Evolutionary conservation across 2,797 vertebrate genomes (phyloP).

Genomic region (Phrynocephalus forsythii): DNA sequence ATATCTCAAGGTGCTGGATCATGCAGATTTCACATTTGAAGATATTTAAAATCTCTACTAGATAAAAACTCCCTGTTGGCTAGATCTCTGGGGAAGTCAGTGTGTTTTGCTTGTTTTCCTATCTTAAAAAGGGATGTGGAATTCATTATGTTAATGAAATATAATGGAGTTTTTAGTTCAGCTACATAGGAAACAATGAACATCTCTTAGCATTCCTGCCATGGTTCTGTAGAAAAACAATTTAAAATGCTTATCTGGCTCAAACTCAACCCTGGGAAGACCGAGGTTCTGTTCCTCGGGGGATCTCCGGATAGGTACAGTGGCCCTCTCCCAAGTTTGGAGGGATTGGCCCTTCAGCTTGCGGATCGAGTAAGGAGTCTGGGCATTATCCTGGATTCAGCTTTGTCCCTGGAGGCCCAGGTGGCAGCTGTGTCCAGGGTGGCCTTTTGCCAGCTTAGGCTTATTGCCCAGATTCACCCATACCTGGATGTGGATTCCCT

Average conservation of each 20-base stretch:
- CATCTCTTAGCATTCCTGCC: neutral
- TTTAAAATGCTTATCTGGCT: neutral
- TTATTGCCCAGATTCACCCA: no score
- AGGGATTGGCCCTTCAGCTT: no score
- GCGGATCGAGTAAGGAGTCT: no score
- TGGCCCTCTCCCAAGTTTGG: no score
- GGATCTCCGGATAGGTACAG: no score
- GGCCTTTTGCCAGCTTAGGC: no score
- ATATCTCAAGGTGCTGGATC: slow-evolving; percentile 33
- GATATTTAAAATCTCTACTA: slow-evolving; percentile 57
- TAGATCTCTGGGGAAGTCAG: slow-evolving; percentile 34
- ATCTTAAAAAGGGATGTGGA: slow-evolving; percentile 20
- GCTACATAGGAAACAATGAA: neutral
- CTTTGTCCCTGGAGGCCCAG: no score
- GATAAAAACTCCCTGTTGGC: slow-evolving; percentile 37
- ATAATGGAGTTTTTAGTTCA: slow-evolving; percentile 3
- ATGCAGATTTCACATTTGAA: slow-evolving; percentile 50
- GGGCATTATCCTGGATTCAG: no score
- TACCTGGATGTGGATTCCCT: no score
- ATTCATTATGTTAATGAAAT: slow-evolving; percentile 41
- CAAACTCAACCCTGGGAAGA: neutral
- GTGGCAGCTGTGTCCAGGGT: no score
- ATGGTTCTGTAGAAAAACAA: neutral
- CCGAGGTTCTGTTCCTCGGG: no score
- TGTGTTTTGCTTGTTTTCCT: slow-evolving; percentile 36